Evolutionary conservation across 2,888 invertebrate genomes (phyloP), one percentile per base, ranked within the genome.

Genomic region (Drosophila sordidula): DNA sequence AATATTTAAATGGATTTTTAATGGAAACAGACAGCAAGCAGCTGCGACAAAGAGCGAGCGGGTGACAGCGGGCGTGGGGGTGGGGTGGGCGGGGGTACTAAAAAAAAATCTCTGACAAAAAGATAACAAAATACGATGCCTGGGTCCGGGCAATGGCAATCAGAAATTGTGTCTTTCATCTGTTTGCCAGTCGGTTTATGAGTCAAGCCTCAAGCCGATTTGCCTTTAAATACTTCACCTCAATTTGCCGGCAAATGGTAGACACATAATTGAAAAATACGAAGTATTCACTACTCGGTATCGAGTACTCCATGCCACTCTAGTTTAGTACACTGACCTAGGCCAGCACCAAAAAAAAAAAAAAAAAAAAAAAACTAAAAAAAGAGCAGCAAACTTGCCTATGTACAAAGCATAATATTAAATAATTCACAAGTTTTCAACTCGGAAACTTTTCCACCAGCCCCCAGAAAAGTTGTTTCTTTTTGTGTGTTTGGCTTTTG

Each of bases 1-100:
- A 78, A 75, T 75, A 72, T 78, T 80, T 78, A 83, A 83, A 83
- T 86, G 87, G 87, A 74, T 86, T 83, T 83, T 83, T 86, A 86
- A 86, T 83, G 83, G 80, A 83, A 76, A 72, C 81, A 63, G 64
- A 78, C 70, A 59, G 55, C 69, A 55, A 36, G 38, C 56, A 63
- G 59, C 70, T 74, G 45, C 62, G 6, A 36, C 45, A 41, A 34
- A 26, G 58, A 41, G 52, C 12, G 32, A 11, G 42, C 39, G 11
- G 12, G 5, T 3, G 38, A 4, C 1, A 2, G 9, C 3, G 9
- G 16, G 34, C 1, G 4, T 38, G 6, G 6, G 14, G 14, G 9
- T 39, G 26, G 49, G 4, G 32, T 18, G 18, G 18, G 18, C 18
- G 18, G 18, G 18, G 25, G 51, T 18, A 42, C 14, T 32, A 52